phyloP scores from a whole-genome alignment of 1,140 invertebrate species.

The Drosophila takahashii region DNA sequence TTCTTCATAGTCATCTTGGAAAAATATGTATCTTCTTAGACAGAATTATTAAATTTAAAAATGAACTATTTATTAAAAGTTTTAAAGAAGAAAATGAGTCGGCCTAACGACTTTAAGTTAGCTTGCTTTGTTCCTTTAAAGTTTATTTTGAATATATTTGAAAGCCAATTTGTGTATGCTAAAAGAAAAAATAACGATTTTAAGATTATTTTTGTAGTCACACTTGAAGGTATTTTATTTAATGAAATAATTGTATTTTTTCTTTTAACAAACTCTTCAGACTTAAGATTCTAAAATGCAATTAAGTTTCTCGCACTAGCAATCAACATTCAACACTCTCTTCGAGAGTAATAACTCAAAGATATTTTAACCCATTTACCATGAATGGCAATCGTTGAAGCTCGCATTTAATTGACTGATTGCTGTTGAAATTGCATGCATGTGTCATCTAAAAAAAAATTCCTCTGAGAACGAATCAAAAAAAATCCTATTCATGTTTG shows the following conservation, averaged over 20 bases:
- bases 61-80: not conserved
- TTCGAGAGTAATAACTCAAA: slow-evolving; percentile 45
- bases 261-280: not conserved
- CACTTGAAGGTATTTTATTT: not conserved
- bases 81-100: no score
- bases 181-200: no score
- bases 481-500: slow-evolving; percentile 43
- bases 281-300: slow-evolving; percentile 19
- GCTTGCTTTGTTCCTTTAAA: no score
- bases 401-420: slow-evolving; percentile 76
- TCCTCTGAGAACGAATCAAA: not conserved
- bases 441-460: slow-evolving; percentile 28
- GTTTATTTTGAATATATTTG: no score
- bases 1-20: not conserved
- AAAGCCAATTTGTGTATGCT: not conserved
- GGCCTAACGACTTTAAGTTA: no score
- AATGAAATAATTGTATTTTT: not conserved
- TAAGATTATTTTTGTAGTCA: not conserved
- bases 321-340: slow-evolving; percentile 34
- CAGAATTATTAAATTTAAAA: no score
- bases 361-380: slow-evolving; percentile 62
- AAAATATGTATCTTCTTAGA: not conserved
- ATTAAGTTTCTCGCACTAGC: slow-evolving; percentile 28
- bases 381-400: slow-evolving; percentile 63
- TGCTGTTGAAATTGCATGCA: slow-evolving; percentile 46